Conservation (phyloP, 2,113 vertebrate species). For the Gymnocephalus cernua region DNA sequence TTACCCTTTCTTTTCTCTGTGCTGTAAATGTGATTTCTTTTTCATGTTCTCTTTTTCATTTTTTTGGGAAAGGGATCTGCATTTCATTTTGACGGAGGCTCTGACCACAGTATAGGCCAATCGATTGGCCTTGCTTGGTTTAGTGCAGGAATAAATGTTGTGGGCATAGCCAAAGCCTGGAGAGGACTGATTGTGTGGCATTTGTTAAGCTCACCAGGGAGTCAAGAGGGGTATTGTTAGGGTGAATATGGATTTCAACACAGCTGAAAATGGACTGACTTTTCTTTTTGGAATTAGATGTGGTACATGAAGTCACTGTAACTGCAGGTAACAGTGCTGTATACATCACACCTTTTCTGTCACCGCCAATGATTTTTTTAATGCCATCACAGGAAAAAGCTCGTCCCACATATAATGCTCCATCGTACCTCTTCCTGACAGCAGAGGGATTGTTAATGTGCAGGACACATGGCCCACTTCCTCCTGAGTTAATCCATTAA, state of each 20-base stretch:
- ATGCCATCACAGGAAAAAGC: slow-evolving; percentile 17
- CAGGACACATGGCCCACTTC: slow-evolving; percentile 62
- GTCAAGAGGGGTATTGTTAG: slow-evolving; percentile 72
- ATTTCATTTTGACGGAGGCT: slow-evolving; percentile 70
- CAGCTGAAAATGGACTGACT: slow-evolving; percentile 66
- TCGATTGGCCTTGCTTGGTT: slow-evolving; percentile 81
- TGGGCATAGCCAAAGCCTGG: slow-evolving; percentile 71
- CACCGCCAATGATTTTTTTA: not conserved
- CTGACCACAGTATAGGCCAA: slow-evolving; percentile 67
- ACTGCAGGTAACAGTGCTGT: slow-evolving; percentile 39
- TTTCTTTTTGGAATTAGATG: slow-evolving; percentile 51
- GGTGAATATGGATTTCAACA: slow-evolving; percentile 77
- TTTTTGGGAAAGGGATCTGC: slow-evolving; percentile 32
- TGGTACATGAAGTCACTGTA: slow-evolving; percentile 30
- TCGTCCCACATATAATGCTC: slow-evolving; percentile 30
- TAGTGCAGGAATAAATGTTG: slow-evolving; percentile 75
- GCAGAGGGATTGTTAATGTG: slow-evolving; percentile 59
- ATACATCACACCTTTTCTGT: slow-evolving; percentile 26
- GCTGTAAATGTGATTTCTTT: slow-evolving; percentile 76
- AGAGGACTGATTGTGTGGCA: slow-evolving; percentile 77
- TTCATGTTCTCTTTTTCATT: slow-evolving; percentile 65
- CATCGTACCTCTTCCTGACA: slow-evolving; percentile 34
- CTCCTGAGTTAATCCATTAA: slow-evolving; percentile 69
- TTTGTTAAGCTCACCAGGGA: slow-evolving; percentile 79
- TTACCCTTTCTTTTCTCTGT: slow-evolving; percentile 62